Evolutionary conservation across 2,888 invertebrate species (phyloP), one percentile per base, ranked within the genome.

Genomic region (Drosophila peninsularis): DNA sequence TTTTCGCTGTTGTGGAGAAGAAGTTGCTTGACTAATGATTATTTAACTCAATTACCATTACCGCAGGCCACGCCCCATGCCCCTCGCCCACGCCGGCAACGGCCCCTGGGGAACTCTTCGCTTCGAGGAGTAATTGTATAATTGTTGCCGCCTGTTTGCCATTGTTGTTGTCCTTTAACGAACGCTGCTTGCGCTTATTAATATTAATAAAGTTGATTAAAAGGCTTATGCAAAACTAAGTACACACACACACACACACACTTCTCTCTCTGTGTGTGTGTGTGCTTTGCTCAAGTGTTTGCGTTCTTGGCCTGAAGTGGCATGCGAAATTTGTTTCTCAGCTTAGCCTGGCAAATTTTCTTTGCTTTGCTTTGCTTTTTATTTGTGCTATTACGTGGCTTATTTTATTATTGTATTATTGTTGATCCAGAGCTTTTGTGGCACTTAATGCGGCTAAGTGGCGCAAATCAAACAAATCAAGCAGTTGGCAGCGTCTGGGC

Each of bases 11-110:
- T 42, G 19, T 21, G 41, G 5, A 1, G 13, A 3, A 42, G 64
- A 24, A 53, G 57, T 63, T 27, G 57, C 79, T 80, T 85, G 88
- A 85, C 79, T 85, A 89, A 85, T 88, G 88, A 85, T 82, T 85
- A 77, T 85, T 88, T 89, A 82, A 88, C 85, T 79, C 89, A 83
- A 83, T 89, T 89, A 89, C 71, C 80, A 86, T 89, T 80, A 83
- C 75, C 77, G 73, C 14, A 19, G 34, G 9, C 45, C 55, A 27
- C 53, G 30, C 37, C 34, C 7, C 21, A 17, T 10, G 14, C 17
- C 21, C 3, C 4, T 11, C 36, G 41, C 58, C 42, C 49, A 49
- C 24, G 34, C 5, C 30, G 14, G 39, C 19, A 42, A 13, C 32
- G 7, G 45, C 56, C 63, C 62, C 62, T 49, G 32, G 37, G 68